Evolutionary conservation across 2,113 vertebrate species (phyloP).

Genomic region (Cyrtonyx montezumae): DNA sequence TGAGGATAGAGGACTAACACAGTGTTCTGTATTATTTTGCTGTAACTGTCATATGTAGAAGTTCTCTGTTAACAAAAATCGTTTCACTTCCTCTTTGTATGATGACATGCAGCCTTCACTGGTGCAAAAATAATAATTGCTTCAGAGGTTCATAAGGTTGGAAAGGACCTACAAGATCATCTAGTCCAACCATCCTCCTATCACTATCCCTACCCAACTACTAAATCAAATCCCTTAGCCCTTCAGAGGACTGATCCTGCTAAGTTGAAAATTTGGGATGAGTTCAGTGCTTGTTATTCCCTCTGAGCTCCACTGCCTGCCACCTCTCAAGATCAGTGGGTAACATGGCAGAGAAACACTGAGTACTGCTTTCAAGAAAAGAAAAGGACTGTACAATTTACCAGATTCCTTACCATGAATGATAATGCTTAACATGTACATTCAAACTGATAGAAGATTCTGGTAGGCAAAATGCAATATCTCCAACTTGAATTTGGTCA

Average conservation of each 20-base stretch:
- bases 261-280: background rate
- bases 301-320: background rate
- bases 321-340: background rate
- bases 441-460: conserved; percentile 43
- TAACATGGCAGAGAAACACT: background rate
- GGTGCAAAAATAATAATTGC: background rate
- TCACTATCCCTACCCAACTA: no score
- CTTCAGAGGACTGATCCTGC: background rate
- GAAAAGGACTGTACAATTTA: background rate
- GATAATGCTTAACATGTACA: background rate
- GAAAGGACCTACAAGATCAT: no score
- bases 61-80: background rate
- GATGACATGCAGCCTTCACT: background rate
- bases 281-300: background rate
- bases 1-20: background rate
- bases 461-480: conserved; percentile 35
- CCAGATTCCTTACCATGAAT: background rate
- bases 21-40: background rate
- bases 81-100: background rate
- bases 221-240: no score
- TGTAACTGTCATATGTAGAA: background rate
- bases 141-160: no score
- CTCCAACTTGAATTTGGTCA: conserved; percentile 42
- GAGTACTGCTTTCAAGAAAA: background rate
- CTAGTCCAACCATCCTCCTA: no score